Evolutionary conservation across 2,888 invertebrate genomes (phyloP), one percentile per base, ranked within the genome.

Genomic region (Caenorhabditis sinica): DNA sequence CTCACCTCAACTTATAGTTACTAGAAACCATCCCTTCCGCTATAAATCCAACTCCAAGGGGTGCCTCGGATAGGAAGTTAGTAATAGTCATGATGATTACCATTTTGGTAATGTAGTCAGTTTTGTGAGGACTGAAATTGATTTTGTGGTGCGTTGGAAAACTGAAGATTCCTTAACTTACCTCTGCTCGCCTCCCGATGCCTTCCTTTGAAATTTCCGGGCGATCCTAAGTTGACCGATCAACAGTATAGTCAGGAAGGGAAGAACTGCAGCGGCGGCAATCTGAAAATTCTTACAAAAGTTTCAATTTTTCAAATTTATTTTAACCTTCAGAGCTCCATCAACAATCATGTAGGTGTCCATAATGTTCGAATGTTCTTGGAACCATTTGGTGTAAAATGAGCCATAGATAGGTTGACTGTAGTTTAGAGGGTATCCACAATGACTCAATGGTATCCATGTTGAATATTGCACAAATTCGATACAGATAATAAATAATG

Each of bases 61-160:
- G 49, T 5, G 20, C 49, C 11, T 49, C 49, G 9, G 49, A n/a
- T 8, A 51, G 11, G 15, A 69, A 53, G 15, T 36, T 51, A 20
- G 53, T 53, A 15, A 69, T 69, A 2, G 68, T 69, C 53, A 69
- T 69, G 23, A 69, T 53, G 23, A 69, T 20, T 8, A 69, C 53
- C 36, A 69, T n/a, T 23, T 69, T 69, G 3, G 68, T 53, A 0
- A 51, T 69, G 30, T 53, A 28, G 15, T 69, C 68, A 0, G 49
- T 20, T 20, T 49, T 49, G 40, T 40, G n/a, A n/a, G n/a, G n/a
- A n/a, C n/a, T n/a, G n/a, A n/a, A n/a, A n/a, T n/a, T n/a, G n/a
- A n/a, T n/a, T n/a, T n/a, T n/a, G n/a, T 17, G 20, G 60, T 0
- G 15, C 28, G 30, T n/a, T 28, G 28, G n/a, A 33, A 30, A 33